phyloP scores from a whole-genome alignment of 2,797 vertebrate genomes.

The Channa striata region DNA sequence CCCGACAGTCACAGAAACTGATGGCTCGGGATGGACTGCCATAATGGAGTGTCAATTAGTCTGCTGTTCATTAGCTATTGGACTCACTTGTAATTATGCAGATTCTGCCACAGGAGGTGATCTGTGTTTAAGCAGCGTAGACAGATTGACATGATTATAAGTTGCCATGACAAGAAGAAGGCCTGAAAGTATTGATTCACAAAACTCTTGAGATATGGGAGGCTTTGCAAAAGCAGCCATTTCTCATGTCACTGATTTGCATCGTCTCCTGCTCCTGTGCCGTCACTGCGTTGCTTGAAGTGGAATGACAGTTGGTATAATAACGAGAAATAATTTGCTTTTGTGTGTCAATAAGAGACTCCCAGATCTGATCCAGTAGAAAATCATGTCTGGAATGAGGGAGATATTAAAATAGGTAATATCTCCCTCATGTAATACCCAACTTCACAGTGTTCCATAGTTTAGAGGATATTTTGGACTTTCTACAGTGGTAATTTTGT shows the following conservation, averaged over 20 bases:
- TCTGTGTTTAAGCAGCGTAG: constrained; percentile 2
- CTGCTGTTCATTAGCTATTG: constrained; percentile 49
- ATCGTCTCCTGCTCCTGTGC: not conserved
- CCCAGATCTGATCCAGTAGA: constrained; percentile 1
- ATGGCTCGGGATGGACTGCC: constrained; percentile 24
- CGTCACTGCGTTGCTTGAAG: constrained; percentile 8
- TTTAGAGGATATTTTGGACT: not conserved
- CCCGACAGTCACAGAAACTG: constrained; percentile 29
- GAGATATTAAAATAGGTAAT: no score
- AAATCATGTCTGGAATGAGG: not conserved
- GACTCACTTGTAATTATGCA: constrained; percentile 47
- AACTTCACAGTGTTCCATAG: constrained; percentile 13
- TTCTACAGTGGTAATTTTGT: constrained; percentile 3
- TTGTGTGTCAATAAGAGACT: constrained; percentile 25
- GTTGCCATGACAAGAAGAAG: constrained; percentile 47
- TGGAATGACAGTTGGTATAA: constrained; percentile 1
- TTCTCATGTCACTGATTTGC: constrained; percentile 25
- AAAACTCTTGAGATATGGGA: constrained; percentile 42
- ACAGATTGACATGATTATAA: constrained; percentile 43
- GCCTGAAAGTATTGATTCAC: constrained; percentile 39
- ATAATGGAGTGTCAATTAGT: constrained; percentile 45
- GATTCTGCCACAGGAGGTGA: constrained; percentile 32
- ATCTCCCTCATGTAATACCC: constrained; percentile 23
- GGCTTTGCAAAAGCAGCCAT: constrained; percentile 28
- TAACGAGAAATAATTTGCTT: constrained; percentile 26